Evolutionary conservation across 2,888 invertebrate genomes (phyloP).

Genomic region (Portevinia maculata): DNA sequence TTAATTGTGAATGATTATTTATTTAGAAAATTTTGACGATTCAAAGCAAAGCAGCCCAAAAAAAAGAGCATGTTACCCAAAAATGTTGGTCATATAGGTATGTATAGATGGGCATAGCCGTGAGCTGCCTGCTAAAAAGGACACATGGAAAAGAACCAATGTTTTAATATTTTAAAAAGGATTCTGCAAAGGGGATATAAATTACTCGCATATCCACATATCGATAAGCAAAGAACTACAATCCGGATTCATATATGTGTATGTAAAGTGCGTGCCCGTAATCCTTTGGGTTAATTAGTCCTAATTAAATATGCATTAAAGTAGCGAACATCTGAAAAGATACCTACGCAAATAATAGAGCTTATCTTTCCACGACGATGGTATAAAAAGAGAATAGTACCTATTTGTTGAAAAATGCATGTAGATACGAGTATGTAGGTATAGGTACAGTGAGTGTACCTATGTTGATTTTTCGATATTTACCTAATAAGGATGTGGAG

Average conservation of each 20-base stretch:
- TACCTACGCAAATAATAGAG: slow-evolving; percentile 48
- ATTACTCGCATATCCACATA: slow-evolving; percentile 35
- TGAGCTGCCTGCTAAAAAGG: neutral
- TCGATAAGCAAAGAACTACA: slow-evolving; percentile 67
- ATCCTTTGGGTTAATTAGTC: slow-evolving; percentile 78
- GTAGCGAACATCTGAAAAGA: slow-evolving; percentile 58
- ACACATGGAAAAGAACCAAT: slow-evolving; percentile 39
- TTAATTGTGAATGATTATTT: slow-evolving; percentile 74
- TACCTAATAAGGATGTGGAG: slow-evolving; percentile 51
- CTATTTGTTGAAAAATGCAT: slow-evolving; percentile 36
- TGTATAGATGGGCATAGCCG: neutral
- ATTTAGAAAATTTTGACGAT: slow-evolving; percentile 74
- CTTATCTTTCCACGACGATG: slow-evolving; percentile 33
- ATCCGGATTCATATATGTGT: slow-evolving; percentile 9
- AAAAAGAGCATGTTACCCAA: slow-evolving; percentile 57
- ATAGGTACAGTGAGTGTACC: slow-evolving; percentile 9
- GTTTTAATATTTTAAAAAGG: slow-evolving; percentile 71
- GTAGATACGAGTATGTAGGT: neutral
- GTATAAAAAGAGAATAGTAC: slow-evolving; percentile 26
- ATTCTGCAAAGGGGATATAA: slow-evolving; percentile 42
- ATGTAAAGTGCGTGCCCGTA: slow-evolving; percentile 29
- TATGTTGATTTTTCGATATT: slow-evolving; percentile 70
- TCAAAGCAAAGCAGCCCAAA: slow-evolving; percentile 18
- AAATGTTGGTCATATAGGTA: slow-evolving; percentile 23
- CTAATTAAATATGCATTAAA: slow-evolving; percentile 79